Conservation (phyloP, 2,797 vertebrate genomes). For the Allochrocebus solatus region DNA sequence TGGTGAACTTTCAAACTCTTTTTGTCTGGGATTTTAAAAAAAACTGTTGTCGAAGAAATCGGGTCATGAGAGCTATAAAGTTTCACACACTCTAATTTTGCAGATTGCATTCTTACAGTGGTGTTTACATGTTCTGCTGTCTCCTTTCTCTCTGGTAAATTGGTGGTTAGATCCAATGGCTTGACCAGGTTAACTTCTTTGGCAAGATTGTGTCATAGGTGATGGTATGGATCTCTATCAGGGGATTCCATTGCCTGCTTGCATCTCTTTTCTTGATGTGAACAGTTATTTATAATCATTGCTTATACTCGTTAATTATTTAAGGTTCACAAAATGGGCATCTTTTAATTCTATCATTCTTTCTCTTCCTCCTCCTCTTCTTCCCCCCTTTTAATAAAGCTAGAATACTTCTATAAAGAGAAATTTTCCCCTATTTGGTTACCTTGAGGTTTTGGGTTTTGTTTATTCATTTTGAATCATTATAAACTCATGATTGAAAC, state of each 20-base stretch:
- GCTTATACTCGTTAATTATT: neutral
- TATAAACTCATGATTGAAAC: neutral
- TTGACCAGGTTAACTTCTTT: neutral
- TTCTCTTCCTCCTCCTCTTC: neutral
- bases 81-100: neutral
- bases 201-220: neutral
- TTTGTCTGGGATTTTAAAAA: neutral
- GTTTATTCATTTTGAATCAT: neutral
- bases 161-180: neutral
- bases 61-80: neutral
- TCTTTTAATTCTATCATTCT: neutral
- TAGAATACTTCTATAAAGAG: neutral
- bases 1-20: neutral
- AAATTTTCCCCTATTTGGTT: neutral
- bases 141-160: neutral
- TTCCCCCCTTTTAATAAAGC: neutral
- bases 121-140: neutral
- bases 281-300: neutral
- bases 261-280: neutral
- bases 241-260: neutral
- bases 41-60: neutral
- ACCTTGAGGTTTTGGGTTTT: neutral
- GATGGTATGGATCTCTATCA: neutral
- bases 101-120: neutral
- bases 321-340: neutral